phyloP scores from a whole-genome alignment of 2,797 vertebrate genomes.

The Zalophus californianus region DNA sequence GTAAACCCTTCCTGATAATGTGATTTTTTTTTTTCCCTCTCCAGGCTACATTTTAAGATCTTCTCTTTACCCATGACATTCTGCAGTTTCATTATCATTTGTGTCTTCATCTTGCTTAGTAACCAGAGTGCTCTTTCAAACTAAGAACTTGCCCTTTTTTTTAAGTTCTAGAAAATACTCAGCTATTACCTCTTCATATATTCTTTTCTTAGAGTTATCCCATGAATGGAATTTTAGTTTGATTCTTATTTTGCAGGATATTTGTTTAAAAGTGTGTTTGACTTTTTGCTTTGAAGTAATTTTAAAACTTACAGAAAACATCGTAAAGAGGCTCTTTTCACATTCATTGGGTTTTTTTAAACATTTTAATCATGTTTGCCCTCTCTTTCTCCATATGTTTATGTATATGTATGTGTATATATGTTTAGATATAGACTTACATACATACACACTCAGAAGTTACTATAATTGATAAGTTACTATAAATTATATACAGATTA shows the following conservation, averaged over 20 bases:
- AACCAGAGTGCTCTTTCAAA: neutral
- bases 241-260: constrained; percentile 19
- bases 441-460: neutral
- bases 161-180: constrained; percentile 14
- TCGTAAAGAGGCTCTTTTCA: neutral
- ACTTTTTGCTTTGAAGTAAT: neutral
- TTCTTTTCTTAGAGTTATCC: neutral
- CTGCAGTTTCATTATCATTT: constrained; percentile 33
- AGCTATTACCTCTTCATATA: neutral
- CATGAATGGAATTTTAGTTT: constrained; percentile 24
- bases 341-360: neutral
- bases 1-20: neutral
- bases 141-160: neutral
- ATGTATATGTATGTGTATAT: neutral
- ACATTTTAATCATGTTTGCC: neutral
- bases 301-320: constrained; percentile 31
- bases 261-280: neutral
- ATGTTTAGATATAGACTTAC: neutral
- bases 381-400: neutral
- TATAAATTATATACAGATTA: neutral
- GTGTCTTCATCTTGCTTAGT: neutral
- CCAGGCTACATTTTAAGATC: neutral
- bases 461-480: neutral
- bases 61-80: neutral
- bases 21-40: neutral